A percentile compares a stretch with the other conserved stretches of the same genome.
Conservation (phyloP, 1,140 invertebrate species). For the Drosophila biarmipes region DNA sequence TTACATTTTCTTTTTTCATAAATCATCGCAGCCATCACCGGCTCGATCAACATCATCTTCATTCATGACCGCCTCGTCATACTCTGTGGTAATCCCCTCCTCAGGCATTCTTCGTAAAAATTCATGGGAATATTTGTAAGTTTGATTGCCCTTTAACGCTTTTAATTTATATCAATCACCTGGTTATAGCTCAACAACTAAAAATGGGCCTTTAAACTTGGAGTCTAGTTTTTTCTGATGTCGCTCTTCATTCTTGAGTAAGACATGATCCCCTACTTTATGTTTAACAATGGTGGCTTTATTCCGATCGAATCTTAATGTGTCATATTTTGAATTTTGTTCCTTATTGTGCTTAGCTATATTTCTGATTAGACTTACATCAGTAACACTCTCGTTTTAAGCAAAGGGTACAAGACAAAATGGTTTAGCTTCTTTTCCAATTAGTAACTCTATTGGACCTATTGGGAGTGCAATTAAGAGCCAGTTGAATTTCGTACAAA, state of each 20-base stretch:
- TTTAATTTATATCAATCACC: too few species aligned
- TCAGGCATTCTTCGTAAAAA: too few species aligned
- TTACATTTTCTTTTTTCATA: too few species aligned
- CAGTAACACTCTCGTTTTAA: constrained; percentile 6
- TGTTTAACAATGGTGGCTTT: too few species aligned
- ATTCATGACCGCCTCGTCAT: too few species aligned
- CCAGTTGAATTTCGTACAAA: constrained; percentile 45
- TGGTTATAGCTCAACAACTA: too few species aligned
- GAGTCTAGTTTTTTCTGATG: background rate
- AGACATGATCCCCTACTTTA: background rate
- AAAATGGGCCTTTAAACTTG: constrained; percentile 17
- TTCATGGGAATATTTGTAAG: too few species aligned
- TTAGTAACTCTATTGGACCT: constrained; percentile 45
- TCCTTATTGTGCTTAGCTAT: constrained; percentile 9
- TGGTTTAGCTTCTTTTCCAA: constrained; percentile 18
- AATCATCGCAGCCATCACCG: constrained; percentile 1
- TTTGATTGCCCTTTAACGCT: too few species aligned
- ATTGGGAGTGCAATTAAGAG: constrained; percentile 70
- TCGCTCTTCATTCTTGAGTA: constrained; percentile 1
- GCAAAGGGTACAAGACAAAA: constrained; percentile 16
- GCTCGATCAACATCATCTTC: too few species aligned
- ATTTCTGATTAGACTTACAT: constrained; percentile 4
- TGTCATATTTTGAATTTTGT: background rate
- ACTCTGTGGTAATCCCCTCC: too few species aligned
- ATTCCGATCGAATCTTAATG: background rate